These are phyloP conservation scores for Tetragnatha versicolor DNA, from an alignment of 1,140 invertebrate genomes.

Conservation along the genomic window DNA sequence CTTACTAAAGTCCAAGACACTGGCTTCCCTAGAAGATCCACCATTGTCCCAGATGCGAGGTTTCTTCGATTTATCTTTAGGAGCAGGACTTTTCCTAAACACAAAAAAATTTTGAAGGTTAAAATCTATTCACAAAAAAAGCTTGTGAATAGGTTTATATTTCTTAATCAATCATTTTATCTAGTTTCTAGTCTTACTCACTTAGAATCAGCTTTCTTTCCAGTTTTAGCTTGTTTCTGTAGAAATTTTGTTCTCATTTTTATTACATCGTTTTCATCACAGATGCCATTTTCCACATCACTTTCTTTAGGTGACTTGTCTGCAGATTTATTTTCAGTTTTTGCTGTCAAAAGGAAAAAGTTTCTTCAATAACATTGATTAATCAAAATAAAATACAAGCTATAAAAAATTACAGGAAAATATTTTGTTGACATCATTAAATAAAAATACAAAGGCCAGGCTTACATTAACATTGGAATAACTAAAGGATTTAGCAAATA, in stretches of 20 bases:
- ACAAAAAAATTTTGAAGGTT: background rate
- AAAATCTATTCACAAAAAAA: background rate
- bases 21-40: constrained; percentile 80
- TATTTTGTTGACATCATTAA: no score
- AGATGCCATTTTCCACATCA: constrained; percentile 23
- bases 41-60: constrained; percentile 88
- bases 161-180: background rate
- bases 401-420: no score
- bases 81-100: constrained; percentile 72
- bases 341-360: no score
- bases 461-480: no score
- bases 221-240: constrained; percentile 42
- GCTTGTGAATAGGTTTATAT: background rate
- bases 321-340: no score
- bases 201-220: constrained; percentile 47
- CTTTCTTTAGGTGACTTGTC: background rate
- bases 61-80: constrained; percentile 82
- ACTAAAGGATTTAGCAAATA: no score
- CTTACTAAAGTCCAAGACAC: constrained; percentile 82
- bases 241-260: constrained; percentile 28
- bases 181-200: background rate
- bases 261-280: constrained; percentile 21
- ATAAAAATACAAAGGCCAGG: no score
- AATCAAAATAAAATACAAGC: no score
- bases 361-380: no score